Percentiles rank a stretch among this genome's conserved stretches.
Conservation (phyloP, 2,888 invertebrate species). For the Torymus auratus region DNA sequence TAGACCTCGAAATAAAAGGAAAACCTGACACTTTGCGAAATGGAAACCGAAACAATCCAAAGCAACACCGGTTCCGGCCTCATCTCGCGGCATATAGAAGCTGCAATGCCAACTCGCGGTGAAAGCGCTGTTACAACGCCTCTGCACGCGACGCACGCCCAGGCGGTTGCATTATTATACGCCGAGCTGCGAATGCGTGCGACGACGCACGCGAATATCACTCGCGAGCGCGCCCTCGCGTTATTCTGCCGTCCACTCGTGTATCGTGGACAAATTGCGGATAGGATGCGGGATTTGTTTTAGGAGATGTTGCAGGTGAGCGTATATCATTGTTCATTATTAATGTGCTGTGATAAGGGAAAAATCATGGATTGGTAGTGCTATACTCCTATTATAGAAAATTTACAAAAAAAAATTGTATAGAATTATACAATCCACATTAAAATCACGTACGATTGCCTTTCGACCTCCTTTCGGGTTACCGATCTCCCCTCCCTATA, state of each 20-base stretch:
- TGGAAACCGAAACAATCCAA: slow-evolving; percentile 7
- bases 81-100: slow-evolving; percentile 8
- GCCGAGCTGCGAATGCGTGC: slow-evolving; percentile 19
- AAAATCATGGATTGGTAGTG: too few species aligned
- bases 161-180: slow-evolving; percentile 23
- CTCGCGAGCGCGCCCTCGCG: not conserved
- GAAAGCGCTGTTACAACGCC: slow-evolving; percentile 48
- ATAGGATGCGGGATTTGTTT: too few species aligned
- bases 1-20: too few species aligned
- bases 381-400: too few species aligned
- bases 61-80: slow-evolving; percentile 27
- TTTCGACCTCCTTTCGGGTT: slow-evolving; percentile 28
- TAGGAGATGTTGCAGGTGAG: too few species aligned
- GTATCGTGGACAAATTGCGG: too few species aligned
- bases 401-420: too few species aligned
- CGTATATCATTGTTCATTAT: too few species aligned
- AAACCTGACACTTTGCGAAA: too few species aligned
- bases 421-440: too few species aligned
- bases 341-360: too few species aligned
- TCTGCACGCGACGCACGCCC: slow-evolving; percentile 32
- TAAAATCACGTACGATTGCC: too few species aligned
- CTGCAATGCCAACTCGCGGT: slow-evolving; percentile 12
- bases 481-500: slow-evolving; percentile 39
- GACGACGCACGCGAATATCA: slow-evolving; percentile 14
- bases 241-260: not conserved